A percentile compares a stretch with the other conserved stretches of the same genome.
These are phyloP conservation scores for Caerostris extrusa DNA, from an alignment of 1,140 invertebrate species.

Conservation along the genomic window DNA sequence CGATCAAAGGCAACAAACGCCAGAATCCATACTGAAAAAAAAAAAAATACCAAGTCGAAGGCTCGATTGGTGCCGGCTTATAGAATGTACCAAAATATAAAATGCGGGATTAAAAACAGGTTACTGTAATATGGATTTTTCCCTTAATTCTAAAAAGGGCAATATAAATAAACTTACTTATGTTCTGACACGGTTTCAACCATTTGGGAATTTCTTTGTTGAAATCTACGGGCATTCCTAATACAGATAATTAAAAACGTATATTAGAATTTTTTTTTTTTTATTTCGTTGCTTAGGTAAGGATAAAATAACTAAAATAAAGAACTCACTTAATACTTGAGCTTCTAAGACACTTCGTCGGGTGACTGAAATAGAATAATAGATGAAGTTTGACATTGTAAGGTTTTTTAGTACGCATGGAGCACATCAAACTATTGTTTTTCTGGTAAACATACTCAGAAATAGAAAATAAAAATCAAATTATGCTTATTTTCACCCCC, in stretches of 20 bases:
- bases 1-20: no score
- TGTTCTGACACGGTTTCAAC: slow-evolving; percentile 32
- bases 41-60: no score
- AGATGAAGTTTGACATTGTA: no score
- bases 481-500: no score
- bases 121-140: background rate
- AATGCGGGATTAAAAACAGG: background rate
- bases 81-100: no score
- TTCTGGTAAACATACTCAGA: no score
- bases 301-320: background rate
- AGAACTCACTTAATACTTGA: slow-evolving; percentile 19
- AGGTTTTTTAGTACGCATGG: no score
- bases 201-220: slow-evolving; percentile 26
- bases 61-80: no score
- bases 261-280: background rate
- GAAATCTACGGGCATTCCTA: background rate
- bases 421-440: no score
- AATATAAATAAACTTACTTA: slow-evolving; percentile 44
- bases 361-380: slow-evolving; percentile 45
- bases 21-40: no score
- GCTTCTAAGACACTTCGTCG: background rate
- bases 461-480: no score
- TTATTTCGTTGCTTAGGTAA: background rate
- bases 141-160: no score
- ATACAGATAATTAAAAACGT: background rate